Percentiles rank a stretch among this genome's conserved stretches.
Conservation (phyloP, 2,888 invertebrate species). For the Sinelater perroti region DNA sequence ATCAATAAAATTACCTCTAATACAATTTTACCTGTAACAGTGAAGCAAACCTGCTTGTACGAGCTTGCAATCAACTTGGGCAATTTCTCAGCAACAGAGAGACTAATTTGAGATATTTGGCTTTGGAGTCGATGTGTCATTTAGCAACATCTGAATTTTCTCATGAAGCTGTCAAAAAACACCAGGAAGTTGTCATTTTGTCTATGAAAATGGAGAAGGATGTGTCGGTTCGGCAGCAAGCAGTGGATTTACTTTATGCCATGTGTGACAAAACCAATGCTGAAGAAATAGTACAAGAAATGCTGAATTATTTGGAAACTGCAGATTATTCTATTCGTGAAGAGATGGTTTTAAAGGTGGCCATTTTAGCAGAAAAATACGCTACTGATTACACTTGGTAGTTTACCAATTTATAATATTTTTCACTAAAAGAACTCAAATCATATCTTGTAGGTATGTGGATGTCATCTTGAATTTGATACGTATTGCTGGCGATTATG, state of each 20-base stretch:
- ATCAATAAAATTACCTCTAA: background rate
- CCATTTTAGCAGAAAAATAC: slow-evolving; percentile 98
- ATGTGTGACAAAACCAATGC: slow-evolving; percentile 99
- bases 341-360: slow-evolving; percentile 99
- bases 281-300: slow-evolving; percentile 99
- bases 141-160: slow-evolving; percentile 99
- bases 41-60: slow-evolving; percentile 94
- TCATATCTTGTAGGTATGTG: slow-evolving; percentile 66
- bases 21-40: slow-evolving; percentile 61
- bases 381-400: slow-evolving; percentile 99
- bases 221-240: slow-evolving; percentile 96
- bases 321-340: slow-evolving; percentile 99
- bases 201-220: slow-evolving; percentile 99
- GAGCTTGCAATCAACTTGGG: slow-evolving; percentile 98
- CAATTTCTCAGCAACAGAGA: slow-evolving; percentile 97
- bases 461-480: slow-evolving; percentile 99
- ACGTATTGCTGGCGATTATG: slow-evolving; percentile 99
- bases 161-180: slow-evolving; percentile 99
- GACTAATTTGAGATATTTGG: slow-evolving; percentile 96
- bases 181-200: slow-evolving; percentile 98
- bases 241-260: slow-evolving; percentile 97
- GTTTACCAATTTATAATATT: slow-evolving; percentile 45
- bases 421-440: background rate
- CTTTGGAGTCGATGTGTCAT: slow-evolving; percentile 99
- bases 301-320: slow-evolving; percentile 98